These are phyloP conservation scores for Trichoplusia ni DNA, from an alignment of 1,140 invertebrate genomes.

Conservation along the genomic window DNA sequence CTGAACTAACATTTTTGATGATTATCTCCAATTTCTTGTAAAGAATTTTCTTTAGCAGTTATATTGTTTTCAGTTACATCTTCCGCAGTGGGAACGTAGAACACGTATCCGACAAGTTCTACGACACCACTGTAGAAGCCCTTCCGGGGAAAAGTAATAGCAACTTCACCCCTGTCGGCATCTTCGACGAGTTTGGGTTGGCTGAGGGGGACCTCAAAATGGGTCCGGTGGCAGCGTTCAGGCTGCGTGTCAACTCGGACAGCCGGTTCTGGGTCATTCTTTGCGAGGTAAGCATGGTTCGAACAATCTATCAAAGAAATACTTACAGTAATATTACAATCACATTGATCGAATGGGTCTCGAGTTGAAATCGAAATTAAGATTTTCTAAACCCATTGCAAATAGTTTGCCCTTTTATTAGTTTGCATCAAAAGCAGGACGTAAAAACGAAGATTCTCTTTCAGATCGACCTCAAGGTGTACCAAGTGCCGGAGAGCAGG, in stretches of 20 bases:
- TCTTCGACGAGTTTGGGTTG: constrained; percentile 90
- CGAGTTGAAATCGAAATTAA: no score
- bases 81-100: constrained; percentile 96
- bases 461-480: background rate
- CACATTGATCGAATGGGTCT: no score
- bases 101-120: constrained; percentile 94
- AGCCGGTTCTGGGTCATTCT: constrained; percentile 95
- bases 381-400: no score
- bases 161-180: constrained; percentile 87
- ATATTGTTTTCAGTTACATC: constrained; percentile 84
- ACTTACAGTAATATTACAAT: no score
- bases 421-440: no score
- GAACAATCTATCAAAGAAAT: background rate
- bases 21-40: no score
- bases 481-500: background rate
- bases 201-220: constrained; percentile 87
- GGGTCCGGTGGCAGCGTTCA: constrained; percentile 86
- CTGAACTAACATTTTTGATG: no score
- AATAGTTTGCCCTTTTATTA: background rate
- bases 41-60: constrained; percentile 18
- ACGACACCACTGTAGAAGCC: constrained; percentile 94
- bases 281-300: constrained; percentile 87
- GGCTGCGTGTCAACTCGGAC: constrained; percentile 89
- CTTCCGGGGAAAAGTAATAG: constrained; percentile 83
- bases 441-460: no score